phyloP scores from a whole-genome alignment of 2,888 invertebrate genomes.

The Pristionchus mayeri region DNA sequence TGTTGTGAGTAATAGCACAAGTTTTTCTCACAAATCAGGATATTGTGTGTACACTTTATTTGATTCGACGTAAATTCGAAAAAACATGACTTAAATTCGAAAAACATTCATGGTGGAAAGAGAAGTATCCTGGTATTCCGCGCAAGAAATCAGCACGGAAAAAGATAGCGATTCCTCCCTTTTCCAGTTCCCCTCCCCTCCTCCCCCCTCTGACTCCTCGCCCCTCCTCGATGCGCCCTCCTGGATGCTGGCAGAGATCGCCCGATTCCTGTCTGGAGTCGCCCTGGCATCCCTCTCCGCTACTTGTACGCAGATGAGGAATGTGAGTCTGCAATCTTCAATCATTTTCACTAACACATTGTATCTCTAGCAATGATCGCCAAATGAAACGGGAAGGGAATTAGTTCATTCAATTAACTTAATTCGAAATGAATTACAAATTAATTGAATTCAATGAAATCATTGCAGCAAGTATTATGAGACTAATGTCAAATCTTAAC shows the following conservation, averaged over 20 bases:
- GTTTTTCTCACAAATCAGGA: neutral
- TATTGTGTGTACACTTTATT: neutral
- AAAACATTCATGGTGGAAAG: neutral
- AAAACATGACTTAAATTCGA: neutral
- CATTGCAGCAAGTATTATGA: too few relatives aligned
- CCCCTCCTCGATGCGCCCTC: neutral
- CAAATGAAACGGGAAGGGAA: neutral
- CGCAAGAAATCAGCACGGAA: neutral
- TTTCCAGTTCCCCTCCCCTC: neutral
- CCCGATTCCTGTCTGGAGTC: constrained; percentile 4
- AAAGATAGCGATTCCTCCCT: neutral
- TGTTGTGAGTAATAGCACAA: neutral
- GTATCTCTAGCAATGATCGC: neutral
- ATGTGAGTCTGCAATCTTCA: neutral
- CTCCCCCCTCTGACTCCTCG: neutral
- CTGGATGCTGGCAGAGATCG: neutral
- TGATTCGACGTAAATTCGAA: neutral
- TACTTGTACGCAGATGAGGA: constrained; percentile 30
- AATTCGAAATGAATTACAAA: neutral
- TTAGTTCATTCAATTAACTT: neutral
- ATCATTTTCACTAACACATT: neutral
- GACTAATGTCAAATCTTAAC: too few relatives aligned
- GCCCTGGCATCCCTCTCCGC: neutral
- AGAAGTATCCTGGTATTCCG: neutral
- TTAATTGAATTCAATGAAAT: too few relatives aligned